A percentile compares a stretch with the other conserved stretches of the same genome.
Evolutionary conservation across 2,888 invertebrate genomes (phyloP).

Genomic region (Archips xylosteana): DNA sequence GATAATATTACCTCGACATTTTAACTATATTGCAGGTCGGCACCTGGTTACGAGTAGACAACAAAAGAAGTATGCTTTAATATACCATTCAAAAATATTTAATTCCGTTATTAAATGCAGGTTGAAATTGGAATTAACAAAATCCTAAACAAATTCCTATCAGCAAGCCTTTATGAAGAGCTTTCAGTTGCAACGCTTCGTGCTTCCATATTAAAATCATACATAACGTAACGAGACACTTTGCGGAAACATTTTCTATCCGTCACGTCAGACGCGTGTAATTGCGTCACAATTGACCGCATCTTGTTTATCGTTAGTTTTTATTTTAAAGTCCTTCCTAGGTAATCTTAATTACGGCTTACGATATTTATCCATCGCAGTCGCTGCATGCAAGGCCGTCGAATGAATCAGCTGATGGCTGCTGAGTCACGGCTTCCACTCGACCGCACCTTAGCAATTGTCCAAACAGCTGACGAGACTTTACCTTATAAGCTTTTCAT

Average conservation of each 20-base stretch:
- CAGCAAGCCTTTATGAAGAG: not conserved
- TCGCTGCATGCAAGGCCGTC: constrained; percentile 71
- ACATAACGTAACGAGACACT: constrained; percentile 12
- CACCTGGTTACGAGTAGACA: no score
- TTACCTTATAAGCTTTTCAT: constrained; percentile 9
- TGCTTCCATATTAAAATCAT: not conserved
- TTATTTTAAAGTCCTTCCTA: constrained; percentile 39
- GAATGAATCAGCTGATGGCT: constrained; percentile 77
- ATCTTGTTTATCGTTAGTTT: constrained; percentile 27
- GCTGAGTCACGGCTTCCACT: constrained; percentile 62
- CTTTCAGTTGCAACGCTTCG: not conserved
- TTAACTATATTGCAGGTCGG: no score
- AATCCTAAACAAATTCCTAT: no score
- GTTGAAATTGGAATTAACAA: no score
- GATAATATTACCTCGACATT: no score
- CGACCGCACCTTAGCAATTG: constrained; percentile 61
- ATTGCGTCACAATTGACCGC: constrained; percentile 35
- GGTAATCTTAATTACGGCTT: constrained; percentile 37
- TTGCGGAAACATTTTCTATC: constrained; percentile 27
- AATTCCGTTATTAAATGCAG: no score
- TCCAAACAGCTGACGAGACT: constrained; percentile 59
- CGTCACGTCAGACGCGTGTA: constrained; percentile 38
- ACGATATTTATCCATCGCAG: constrained; percentile 49
- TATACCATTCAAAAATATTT: no score
- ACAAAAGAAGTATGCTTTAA: no score